These are phyloP conservation scores for Catocala sponsa DNA, from an alignment of 2,888 invertebrate genomes.

Conservation along the genomic window DNA sequence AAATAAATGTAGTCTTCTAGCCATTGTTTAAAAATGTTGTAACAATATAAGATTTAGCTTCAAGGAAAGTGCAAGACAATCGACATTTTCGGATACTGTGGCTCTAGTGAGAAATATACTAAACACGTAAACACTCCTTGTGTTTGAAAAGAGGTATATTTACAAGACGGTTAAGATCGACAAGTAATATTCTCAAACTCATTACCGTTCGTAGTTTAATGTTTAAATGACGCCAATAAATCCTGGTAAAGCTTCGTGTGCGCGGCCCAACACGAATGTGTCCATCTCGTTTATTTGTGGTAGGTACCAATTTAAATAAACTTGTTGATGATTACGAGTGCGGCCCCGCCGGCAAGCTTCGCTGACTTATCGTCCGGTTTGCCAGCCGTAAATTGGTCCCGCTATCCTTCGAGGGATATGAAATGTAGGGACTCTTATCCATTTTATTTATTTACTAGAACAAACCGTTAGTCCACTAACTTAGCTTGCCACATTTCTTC, in stretches of 20 bases:
- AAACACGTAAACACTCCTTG: too few relatives aligned
- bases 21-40: too few relatives aligned
- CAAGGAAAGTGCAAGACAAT: too few relatives aligned
- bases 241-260: conserved; percentile 40
- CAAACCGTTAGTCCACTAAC: conserved; percentile 28
- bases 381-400: conserved; percentile 60
- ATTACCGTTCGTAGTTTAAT: conserved; percentile 33
- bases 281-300: conserved; percentile 64
- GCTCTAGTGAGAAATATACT: too few relatives aligned
- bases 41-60: too few relatives aligned
- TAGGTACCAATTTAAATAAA: conserved; percentile 70
- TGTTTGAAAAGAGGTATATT: too few relatives aligned
- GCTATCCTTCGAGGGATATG: conserved; percentile 53
- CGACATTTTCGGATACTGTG: too few relatives aligned
- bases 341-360: conserved; percentile 52
- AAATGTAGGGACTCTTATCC: conserved; percentile 48
- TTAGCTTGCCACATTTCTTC: conserved; percentile 22
- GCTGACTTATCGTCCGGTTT: conserved; percentile 58
- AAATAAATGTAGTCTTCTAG: too few relatives aligned
- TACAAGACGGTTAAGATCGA: conserved; percentile 1
- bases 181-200: conserved; percentile 8
- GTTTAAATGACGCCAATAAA: conserved; percentile 49
- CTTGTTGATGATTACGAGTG: conserved; percentile 65
- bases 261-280: conserved; percentile 50
- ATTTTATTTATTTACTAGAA: conserved; percentile 45